A percentile compares a stretch with the other conserved stretches of the same genome.
These are phyloP conservation scores for Ericerus pela DNA, from an alignment of 1,140 invertebrate species.

Conservation along the genomic window DNA sequence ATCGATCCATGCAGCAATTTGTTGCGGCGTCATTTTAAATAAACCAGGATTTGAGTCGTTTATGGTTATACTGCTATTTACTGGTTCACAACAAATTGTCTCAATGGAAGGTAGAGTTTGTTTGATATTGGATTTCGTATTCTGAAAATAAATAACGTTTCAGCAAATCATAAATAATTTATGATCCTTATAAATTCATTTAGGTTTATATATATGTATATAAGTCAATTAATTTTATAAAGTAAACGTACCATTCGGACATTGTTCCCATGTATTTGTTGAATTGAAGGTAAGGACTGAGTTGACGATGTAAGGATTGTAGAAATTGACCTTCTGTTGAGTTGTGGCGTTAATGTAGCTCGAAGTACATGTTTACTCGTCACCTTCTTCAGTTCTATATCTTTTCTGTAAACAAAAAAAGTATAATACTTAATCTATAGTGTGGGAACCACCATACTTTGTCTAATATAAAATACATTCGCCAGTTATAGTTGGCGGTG, in stretches of 20 bases:
- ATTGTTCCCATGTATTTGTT: not conserved
- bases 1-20: constrained; percentile 75
- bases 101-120: not conserved
- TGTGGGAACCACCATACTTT: too few relatives aligned
- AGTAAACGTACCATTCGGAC: not conserved
- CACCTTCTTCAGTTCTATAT: constrained; percentile 63
- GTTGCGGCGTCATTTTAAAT: constrained; percentile 70
- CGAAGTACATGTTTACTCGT: constrained; percentile 69
- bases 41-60: constrained; percentile 36
- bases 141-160: too few relatives aligned
- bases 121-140: not conserved
- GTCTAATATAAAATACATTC: too few relatives aligned
- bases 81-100: not conserved
- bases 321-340: constrained; percentile 38
- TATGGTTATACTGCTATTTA: not conserved
- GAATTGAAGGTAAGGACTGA: not conserved
- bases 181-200: too few relatives aligned
- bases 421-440: too few relatives aligned
- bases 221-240: too few relatives aligned
- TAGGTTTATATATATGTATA: too few relatives aligned
- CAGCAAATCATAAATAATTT: too few relatives aligned
- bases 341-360: constrained; percentile 59
- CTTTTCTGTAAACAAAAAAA: constrained; percentile 50
- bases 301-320: not conserved
- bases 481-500: too few relatives aligned